A percentile compares a stretch with the other conserved stretches of the same genome.
Conservation (phyloP, 2,888 invertebrate species). For the Lycocerus yunnanus region DNA sequence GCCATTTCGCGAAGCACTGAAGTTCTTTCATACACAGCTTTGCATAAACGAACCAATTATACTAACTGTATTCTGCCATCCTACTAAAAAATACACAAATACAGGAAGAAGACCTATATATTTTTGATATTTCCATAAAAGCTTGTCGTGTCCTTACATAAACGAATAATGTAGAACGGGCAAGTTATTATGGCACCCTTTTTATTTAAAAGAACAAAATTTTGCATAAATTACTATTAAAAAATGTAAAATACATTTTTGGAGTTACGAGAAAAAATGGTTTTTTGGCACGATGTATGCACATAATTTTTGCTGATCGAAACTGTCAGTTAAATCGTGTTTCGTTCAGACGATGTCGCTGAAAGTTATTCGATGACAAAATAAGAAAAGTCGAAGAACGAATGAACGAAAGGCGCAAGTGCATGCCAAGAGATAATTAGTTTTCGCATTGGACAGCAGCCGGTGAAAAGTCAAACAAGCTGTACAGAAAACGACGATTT, state of each 20-base stretch:
- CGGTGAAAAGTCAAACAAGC: conserved; percentile 42
- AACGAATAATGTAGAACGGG: conserved; percentile 12
- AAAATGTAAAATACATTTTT: background rate
- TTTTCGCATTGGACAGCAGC: conserved; percentile 47
- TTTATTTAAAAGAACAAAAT: background rate
- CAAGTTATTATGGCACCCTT: background rate
- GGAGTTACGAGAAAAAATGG: background rate
- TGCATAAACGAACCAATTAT: conserved; percentile 33
- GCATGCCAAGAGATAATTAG: conserved; percentile 49
- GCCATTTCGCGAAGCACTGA: conserved; percentile 28
- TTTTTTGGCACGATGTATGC: background rate
- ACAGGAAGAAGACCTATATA: conserved; percentile 17
- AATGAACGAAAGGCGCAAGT: conserved; percentile 38
- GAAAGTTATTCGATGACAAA: conserved; percentile 16
- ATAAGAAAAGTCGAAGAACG: conserved; percentile 45
- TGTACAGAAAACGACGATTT: conserved; percentile 6
- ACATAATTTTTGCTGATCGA: conserved; percentile 4
- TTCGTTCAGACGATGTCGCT: conserved; percentile 4
- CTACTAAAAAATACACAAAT: conserved; percentile 26
- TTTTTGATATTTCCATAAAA: conserved; percentile 27
- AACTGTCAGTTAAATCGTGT: conserved; percentile 5
- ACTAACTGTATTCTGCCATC: conserved; percentile 26
- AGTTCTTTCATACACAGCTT: conserved; percentile 31
- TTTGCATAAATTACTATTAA: background rate
- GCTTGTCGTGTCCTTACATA: conserved; percentile 13